These are phyloP conservation scores for Dicaeum eximium DNA, from an alignment of 2,113 vertebrate species.

Conservation along the genomic window DNA sequence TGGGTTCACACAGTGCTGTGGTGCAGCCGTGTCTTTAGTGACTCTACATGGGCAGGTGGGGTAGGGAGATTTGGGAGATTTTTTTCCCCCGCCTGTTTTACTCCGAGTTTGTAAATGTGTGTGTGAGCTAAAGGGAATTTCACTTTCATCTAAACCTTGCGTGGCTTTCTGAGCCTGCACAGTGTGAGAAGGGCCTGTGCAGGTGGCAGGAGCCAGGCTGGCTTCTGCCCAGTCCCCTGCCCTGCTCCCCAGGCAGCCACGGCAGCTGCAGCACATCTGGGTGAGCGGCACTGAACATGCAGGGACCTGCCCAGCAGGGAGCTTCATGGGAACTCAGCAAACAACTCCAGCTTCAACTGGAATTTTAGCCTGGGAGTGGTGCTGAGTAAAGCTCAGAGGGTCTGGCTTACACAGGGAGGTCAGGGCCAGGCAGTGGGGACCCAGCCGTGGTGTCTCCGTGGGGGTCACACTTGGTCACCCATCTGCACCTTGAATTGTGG, in stretches of 20 bases:
- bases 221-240: background rate
- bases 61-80: background rate
- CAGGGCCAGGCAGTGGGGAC: background rate
- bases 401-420: background rate
- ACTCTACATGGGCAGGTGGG: background rate
- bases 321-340: background rate
- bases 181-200: background rate
- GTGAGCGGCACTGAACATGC: rapidly evolving
- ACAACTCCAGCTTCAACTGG: background rate
- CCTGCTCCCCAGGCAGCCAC: background rate
- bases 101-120: rapidly evolving
- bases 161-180: background rate
- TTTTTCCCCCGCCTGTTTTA: background rate
- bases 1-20: rapidly evolving
- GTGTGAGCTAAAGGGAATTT: background rate
- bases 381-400: background rate
- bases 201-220: background rate
- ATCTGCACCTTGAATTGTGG: background rate
- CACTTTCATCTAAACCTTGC: background rate
- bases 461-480: background rate
- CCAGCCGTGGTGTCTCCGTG: background rate
- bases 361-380: background rate
- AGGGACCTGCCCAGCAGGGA: background rate
- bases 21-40: rapidly evolving
- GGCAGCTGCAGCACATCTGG: background rate